phyloP scores from a whole-genome alignment of 2,797 vertebrate species.

The Acipenser transmontanus region DNA sequence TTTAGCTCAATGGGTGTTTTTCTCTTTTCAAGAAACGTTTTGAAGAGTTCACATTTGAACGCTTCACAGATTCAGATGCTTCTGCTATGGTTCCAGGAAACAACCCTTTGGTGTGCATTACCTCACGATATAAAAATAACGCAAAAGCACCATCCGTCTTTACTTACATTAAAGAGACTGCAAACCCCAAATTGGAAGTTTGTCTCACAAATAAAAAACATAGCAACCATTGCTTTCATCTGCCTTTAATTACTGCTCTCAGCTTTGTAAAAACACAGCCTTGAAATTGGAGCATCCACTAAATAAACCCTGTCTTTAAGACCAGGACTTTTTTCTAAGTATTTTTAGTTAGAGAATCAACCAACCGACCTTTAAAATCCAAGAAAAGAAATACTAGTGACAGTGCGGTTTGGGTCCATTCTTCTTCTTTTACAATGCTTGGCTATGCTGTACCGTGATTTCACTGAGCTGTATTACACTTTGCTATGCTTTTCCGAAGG shows the following conservation, averaged over 20 bases:
- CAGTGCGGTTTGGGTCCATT: not conserved
- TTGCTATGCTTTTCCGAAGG: too few species aligned
- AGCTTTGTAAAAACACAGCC: conserved; percentile 13
- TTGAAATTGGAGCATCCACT: not conserved
- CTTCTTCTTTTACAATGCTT: too few species aligned
- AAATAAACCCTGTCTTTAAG: not conserved
- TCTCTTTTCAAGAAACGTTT: not conserved
- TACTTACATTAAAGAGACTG: conserved; percentile 14
- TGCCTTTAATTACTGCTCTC: conserved; percentile 3
- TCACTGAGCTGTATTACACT: too few species aligned
- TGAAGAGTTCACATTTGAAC: not conserved
- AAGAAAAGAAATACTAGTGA: conserved; percentile 5
- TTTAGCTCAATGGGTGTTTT: not conserved
- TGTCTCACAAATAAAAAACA: conserved; percentile 12
- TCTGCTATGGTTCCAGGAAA: too few species aligned
- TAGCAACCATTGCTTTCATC: conserved; percentile 17
- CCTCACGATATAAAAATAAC: conserved; percentile 9
- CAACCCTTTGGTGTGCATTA: not conserved
- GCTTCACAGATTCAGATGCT: too few species aligned
- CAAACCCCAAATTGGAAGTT: conserved; percentile 16
- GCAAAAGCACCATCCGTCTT: conserved; percentile 4
- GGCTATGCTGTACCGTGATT: too few species aligned
- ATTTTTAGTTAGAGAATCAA: not conserved
- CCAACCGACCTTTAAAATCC: not conserved
- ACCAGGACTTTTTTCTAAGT: not conserved